Evolutionary conservation across 2,888 invertebrate species (phyloP).

Genomic region (Dione juno): DNA sequence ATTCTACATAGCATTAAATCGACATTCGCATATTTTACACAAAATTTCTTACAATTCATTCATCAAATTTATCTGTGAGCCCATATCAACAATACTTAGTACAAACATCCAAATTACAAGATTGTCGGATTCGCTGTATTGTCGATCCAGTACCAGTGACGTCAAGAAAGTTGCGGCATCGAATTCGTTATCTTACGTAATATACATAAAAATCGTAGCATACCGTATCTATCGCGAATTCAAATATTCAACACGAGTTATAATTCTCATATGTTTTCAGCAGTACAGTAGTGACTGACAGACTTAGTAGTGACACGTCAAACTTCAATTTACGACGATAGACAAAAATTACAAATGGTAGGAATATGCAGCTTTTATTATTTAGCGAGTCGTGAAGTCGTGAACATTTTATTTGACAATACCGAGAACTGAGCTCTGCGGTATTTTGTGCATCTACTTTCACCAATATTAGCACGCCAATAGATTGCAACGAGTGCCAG

Average conservation of each 20-base stretch:
- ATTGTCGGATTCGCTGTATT: constrained; percentile 7
- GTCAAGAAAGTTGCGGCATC: constrained; percentile 21
- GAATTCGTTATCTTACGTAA: constrained; percentile 12
- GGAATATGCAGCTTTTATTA: constrained; percentile 20
- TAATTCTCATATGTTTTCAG: neutral
- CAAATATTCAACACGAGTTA: neutral
- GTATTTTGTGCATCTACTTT: constrained; percentile 76
- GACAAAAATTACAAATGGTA: neutral
- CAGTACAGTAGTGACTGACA: neutral
- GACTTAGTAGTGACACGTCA: neutral
- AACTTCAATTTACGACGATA: neutral
- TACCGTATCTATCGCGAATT: neutral
- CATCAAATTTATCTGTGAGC: neutral
- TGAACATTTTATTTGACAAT: constrained; percentile 48
- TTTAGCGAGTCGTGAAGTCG: constrained; percentile 31
- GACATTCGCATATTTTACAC: neutral
- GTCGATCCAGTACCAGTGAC: constrained; percentile 20
- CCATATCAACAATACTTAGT: constrained; percentile 3
- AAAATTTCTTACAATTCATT: neutral
- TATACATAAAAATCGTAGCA: constrained; percentile 1
- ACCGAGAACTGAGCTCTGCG: constrained; percentile 49
- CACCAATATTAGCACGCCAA: constrained; percentile 74
- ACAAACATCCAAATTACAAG: constrained; percentile 15
- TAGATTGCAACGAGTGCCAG: constrained; percentile 61
- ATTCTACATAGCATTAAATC: neutral